Conservation (phyloP, 92 coral and sea anemone species). For the Epizoanthus ramosus region DNA sequence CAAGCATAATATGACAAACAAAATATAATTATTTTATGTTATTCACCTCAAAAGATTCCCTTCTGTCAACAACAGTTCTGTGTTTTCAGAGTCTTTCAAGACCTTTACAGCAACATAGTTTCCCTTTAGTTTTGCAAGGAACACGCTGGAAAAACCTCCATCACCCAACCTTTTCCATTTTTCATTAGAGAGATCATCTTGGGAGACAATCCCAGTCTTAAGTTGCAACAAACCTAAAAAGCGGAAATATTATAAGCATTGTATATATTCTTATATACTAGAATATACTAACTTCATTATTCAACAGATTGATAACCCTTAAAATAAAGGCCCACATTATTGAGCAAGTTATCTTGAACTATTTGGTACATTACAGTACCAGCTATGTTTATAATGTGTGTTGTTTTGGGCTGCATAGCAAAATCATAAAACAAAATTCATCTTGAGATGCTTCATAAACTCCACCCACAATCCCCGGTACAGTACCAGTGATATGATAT, state of each 20-base stretch:
- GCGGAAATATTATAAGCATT: background rate
- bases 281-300: too few relatives aligned
- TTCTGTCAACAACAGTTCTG: constrained; percentile 74
- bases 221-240: background rate
- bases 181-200: constrained; percentile 66
- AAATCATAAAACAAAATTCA: too few relatives aligned
- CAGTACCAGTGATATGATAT: too few relatives aligned
- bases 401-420: too few relatives aligned
- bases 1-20: background rate
- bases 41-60: constrained; percentile 85
- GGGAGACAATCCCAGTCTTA: constrained; percentile 60
- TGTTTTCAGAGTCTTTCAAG: constrained; percentile 65
- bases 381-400: too few relatives aligned
- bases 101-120: constrained; percentile 94
- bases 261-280: too few relatives aligned
- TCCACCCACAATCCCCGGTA: too few relatives aligned
- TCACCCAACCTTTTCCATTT: constrained; percentile 88
- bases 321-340: too few relatives aligned
- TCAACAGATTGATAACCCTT: too few relatives aligned
- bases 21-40: background rate
- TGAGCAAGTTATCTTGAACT: too few relatives aligned
- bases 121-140: constrained; percentile 87
- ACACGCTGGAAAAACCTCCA: constrained; percentile 90
- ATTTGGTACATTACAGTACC: too few relatives aligned
- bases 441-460: too few relatives aligned